Evolutionary conservation across 1,140 invertebrate species (phyloP).

Genomic region (Lepidurus apus): DNA sequence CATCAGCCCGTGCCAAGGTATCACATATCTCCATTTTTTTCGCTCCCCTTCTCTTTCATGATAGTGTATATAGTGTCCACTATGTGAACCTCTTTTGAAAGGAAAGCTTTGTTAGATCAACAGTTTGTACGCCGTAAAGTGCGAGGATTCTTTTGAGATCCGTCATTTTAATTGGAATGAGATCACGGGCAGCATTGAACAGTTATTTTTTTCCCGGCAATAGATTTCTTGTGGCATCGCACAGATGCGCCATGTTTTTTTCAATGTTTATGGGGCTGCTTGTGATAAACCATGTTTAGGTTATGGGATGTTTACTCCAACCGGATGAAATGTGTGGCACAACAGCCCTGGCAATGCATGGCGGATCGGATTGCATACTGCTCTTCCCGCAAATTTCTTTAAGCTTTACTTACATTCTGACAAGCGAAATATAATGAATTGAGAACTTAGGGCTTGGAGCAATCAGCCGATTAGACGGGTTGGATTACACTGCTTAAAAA

Average conservation of each 20-base stretch:
- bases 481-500: neutral
- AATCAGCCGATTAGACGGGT: neutral
- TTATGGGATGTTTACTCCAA: constrained; percentile 16
- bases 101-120: constrained; percentile 5
- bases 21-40: constrained; percentile 1
- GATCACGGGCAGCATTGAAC: constrained; percentile 15
- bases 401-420: neutral
- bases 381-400: neutral
- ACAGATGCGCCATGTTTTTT: constrained; percentile 8
- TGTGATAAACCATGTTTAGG: constrained; percentile 19
- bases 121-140: constrained; percentile 1
- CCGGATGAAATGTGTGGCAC: constrained; percentile 20
- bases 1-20: constrained; percentile 20
- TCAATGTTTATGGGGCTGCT: constrained; percentile 14
- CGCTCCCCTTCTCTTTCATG: neutral
- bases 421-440: constrained; percentile 4
- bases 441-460: neutral
- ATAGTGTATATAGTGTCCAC: neutral
- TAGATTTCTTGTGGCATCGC: constrained; percentile 17
- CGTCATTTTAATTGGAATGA: constrained; percentile 19
- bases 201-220: neutral
- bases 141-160: neutral
- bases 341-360: neutral
- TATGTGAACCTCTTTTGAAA: neutral
- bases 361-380: neutral